Conservation (phyloP, 2,888 invertebrate species). For the Phaedon cochleariae region DNA sequence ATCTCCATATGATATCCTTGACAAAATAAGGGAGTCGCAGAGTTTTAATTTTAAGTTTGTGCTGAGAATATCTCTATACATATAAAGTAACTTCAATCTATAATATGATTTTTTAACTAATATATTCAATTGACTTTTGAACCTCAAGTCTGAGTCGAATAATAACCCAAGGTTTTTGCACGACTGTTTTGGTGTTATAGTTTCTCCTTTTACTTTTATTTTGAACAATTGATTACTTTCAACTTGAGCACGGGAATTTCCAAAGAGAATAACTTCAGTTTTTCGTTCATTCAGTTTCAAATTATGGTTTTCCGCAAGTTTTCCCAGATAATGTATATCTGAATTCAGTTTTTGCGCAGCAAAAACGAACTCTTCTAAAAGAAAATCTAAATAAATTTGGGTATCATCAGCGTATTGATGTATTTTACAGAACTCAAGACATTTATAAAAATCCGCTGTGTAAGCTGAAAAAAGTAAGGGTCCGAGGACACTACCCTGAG, state of each 20-base stretch:
- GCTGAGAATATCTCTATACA: slow-evolving; percentile 1
- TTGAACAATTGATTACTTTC: too few relatives aligned
- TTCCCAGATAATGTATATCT: background rate
- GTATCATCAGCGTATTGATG: background rate
- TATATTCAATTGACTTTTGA: too few relatives aligned
- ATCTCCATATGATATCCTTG: background rate
- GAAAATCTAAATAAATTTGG: background rate
- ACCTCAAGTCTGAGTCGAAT: background rate
- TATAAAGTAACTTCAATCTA: slow-evolving; percentile 2
- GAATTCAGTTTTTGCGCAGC: background rate
- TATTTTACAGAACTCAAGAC: background rate
- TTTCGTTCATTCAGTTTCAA: too few relatives aligned
- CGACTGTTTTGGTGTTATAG: background rate
- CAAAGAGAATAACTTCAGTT: too few relatives aligned
- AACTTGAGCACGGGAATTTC: too few relatives aligned
- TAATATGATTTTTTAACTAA: slow-evolving; percentile 7
- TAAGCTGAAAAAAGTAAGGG: background rate
- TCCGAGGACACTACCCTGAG: background rate
- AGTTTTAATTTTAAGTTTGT: background rate
- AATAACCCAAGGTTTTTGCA: background rate
- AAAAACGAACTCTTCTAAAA: background rate
- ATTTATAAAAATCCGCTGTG: slow-evolving; percentile 3
- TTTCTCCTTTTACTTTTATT: background rate
- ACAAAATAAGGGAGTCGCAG: background rate
- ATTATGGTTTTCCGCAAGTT: background rate